Evolutionary conservation across 2,797 vertebrate genomes (phyloP), one percentile per base, ranked within the genome.

Genomic region (Acanthurus leucopareius): DNA sequence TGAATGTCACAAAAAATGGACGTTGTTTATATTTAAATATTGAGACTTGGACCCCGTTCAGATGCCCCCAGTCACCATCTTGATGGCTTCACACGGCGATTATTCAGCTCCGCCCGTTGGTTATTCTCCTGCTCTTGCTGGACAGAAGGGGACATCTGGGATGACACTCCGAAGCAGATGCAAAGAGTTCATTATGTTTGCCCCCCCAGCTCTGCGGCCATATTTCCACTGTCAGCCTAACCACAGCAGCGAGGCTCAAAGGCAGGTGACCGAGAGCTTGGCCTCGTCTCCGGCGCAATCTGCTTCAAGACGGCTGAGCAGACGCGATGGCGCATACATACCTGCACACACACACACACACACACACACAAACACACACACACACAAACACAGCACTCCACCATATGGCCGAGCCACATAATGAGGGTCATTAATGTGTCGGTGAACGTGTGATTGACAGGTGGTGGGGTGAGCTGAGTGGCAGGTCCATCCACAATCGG

Each of bases 371-470:
- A 35, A 35, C 32, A 58, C 69, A 59, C 70, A 40, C 32, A 35
- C 32, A 7, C 32, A 35, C 32, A 35, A 35, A 35, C 32, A 45
- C 2, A 64, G 51, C 25, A 4, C 14, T 2, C 4, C 1, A 77
- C 88, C 93, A 91, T 90, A 92, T 90, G 88, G 89, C 65, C 48
- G 1, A 3, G 10, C 42, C 51, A 69, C 83, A 79, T 93, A 94
- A 94, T 93, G 90, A 94, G 91, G 90, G 93, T 89, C 90, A 88
- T 92, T 90, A 85, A 82, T 84, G 84, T 84, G 79, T 77, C 75
- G 25, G 35, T 22, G 77, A 65, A 74, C 59, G 59, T 58, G 80
- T 92, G 93, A 94, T 91, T 92, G 93, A 90, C 93, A 91, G 85
- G 85, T 83, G 86, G 88, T 44, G 74, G 40, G 69, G 67, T 35